Conservation (phyloP, 2,113 vertebrate species). For the Arvicanthis niloticus region DNA sequence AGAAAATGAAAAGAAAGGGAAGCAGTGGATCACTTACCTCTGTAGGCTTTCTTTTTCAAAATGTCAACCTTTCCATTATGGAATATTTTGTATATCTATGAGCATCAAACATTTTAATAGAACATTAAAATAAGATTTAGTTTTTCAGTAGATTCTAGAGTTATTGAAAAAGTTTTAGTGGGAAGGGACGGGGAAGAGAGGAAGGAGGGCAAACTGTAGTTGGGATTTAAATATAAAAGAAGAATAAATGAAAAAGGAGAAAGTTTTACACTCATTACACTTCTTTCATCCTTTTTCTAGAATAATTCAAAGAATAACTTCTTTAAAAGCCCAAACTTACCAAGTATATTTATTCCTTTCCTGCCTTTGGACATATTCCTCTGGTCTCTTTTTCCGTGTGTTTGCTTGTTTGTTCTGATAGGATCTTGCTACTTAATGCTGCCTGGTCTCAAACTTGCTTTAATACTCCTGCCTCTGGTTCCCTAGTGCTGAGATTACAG, state of each 20-base stretch:
- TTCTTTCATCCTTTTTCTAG: neutral
- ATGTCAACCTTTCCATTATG: neutral
- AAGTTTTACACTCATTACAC: neutral
- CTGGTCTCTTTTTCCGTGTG: neutral
- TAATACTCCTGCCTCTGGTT: neutral
- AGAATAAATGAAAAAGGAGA: no score
- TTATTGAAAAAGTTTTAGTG: neutral
- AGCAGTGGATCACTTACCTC: neutral
- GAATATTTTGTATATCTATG: neutral
- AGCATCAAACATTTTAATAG: slow-evolving; percentile 5
- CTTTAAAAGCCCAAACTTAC: neutral
- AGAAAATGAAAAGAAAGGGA: neutral
- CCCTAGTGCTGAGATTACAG: neutral
- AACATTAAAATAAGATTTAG: slow-evolving; percentile 11
- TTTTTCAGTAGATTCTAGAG: slow-evolving; percentile 30
- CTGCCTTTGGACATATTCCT: neutral
- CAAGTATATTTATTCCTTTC: neutral
- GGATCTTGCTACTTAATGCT: neutral
- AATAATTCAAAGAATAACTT: slow-evolving; percentile 29
- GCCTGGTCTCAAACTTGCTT: neutral
- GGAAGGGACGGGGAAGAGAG: no score
- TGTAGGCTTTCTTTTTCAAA: slow-evolving; percentile 14
- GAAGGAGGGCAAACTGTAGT: no score
- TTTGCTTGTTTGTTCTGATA: neutral
- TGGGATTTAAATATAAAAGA: no score